Base-by-base conservation (phyloP, 2,888 invertebrate species). In the Sinotaia quadrata region DNA sequence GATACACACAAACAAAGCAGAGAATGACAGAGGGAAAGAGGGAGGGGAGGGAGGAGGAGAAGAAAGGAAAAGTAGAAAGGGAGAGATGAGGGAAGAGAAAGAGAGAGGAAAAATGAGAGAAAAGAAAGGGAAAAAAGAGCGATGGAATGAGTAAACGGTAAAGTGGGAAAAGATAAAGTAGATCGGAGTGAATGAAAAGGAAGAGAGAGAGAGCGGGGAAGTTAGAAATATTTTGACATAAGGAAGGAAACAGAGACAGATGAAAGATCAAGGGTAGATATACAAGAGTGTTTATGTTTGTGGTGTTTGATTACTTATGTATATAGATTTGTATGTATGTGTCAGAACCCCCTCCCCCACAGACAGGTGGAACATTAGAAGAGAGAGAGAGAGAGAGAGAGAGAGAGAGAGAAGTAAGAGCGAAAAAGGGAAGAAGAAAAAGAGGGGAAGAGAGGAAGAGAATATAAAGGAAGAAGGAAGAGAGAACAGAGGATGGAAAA, bases 141-240 rank as follows among this genome's bases (percentile, higher is more conserved):
- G 31, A 47, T 29, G 18, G 49, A 4, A 12, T 29, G 49, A 33
- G 33, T n/a, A 33, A 10, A 10, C 31, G 57, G 33, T 8, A 57
- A n/a, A 57, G 4, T 4, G n/a, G 33, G 34, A 33, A n/a, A 24
- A 33, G 34, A 5, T 41, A 41, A 41, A 41, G 41, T 41, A 41
- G 15, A 37, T 12, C 12, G 37, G 27, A 7, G 29, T 10, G 10
- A 15, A 10, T 18, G n/a, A 18, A 24, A 18, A 59, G 21, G 27
- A 18, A 59, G n/a, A 34, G 36, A 57, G 36, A 34, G 21, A 34
- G 24, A 12, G 18, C 31, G 27, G 34, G 33, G 33, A 18, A 47
- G 49, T 31, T 47, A 47, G n/a, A 47, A 49, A 61, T n/a, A 47
- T 15, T 31, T 31, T 49, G 61, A 61, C 47, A 44, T 10, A 41